Evolutionary conservation across 64 coral and sea anemone species (phyloP), one percentile per base, ranked within the genome.

Genomic region (Montipora efflorescens): DNA sequence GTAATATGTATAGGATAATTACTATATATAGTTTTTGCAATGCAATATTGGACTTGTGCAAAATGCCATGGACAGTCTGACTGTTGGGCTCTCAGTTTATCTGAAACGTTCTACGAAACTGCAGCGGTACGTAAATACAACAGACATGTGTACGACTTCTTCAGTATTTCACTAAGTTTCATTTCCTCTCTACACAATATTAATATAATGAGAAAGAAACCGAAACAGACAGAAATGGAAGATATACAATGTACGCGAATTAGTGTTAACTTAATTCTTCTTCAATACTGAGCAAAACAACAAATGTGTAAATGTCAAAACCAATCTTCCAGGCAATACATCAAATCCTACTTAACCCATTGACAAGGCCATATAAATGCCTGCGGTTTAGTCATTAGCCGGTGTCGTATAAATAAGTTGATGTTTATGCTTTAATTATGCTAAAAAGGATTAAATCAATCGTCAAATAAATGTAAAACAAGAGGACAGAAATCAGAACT

Each of bases 1-100:
- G 50, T 86, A 64, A 21, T 36, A 36, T 84, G 47, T 16, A 86
- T 46, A 21, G 18, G 45, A 86, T 86, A 71, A 86, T 86, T 21
- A 15, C 47, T 86, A 70, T 70, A 71, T 86, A 47, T 67, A 43
- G 14, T 49, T 49, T 23, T 51, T 72, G 50, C 20, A 47, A 13
- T 86, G 11, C 46, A 1, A 86, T 86, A 86, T 86, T 50, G 43
- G 45, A 49, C 19, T 4, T 64, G 59, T 19, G 5, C 5, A 12
- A 71, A 71, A 71, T 23, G 3, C 19, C 8, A 9, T 49, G 18
- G 18, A 47, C 8, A 85, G 64, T 10, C 47, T 49, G 36, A 2
- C 9, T 50, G 46, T 18, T 4, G 11, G 11, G 67, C 8, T 67
- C 4, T 16, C 53, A 36, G 36, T 16, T 43, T 62, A 43, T 22